These are phyloP conservation scores for Heliconius hermathena DNA, from an alignment of 1,140 invertebrate genomes.

Conservation along the genomic window DNA sequence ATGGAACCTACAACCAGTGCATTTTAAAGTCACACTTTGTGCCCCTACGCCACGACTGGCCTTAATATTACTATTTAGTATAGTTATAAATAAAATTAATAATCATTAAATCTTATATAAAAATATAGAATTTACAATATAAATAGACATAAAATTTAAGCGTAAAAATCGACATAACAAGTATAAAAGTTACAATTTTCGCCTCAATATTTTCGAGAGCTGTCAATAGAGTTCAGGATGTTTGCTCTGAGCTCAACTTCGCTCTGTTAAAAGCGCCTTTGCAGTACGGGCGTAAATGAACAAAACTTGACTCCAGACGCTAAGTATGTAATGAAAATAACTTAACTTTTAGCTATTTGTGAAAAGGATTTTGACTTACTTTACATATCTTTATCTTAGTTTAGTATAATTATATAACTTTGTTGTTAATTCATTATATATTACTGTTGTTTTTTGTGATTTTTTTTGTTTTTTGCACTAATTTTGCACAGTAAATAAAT, in stretches of 20 bases:
- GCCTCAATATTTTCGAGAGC: constrained; percentile 35
- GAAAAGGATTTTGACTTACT: constrained; percentile 20
- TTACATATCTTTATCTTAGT: constrained; percentile 5
- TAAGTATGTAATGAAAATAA: constrained; percentile 39
- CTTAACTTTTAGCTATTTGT: constrained; percentile 33
- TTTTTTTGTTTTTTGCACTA: no score
- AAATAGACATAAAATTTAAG: neutral
- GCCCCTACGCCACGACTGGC: no score
- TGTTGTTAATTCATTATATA: neutral
- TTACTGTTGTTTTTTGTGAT: neutral
- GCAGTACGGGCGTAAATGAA: constrained; percentile 41
- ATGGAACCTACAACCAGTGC: no score
- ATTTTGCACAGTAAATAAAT: no score
- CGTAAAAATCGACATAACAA: constrained; percentile 13
- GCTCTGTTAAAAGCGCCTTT: constrained; percentile 51
- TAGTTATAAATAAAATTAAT: neutral
- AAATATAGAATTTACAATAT: neutral
- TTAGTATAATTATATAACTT: neutral
- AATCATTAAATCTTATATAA: neutral
- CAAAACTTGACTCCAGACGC: constrained; percentile 45
- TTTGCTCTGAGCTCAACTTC: constrained; percentile 49
- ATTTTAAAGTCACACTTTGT: no score
- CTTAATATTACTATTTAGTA: neutral
- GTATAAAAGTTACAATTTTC: constrained; percentile 34
- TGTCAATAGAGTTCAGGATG: constrained; percentile 39